A percentile compares a stretch with the other conserved stretches of the same genome.
phyloP scores from a whole-genome alignment of 64 coral and sea anemone species.

The Montipora sp. region DNA sequence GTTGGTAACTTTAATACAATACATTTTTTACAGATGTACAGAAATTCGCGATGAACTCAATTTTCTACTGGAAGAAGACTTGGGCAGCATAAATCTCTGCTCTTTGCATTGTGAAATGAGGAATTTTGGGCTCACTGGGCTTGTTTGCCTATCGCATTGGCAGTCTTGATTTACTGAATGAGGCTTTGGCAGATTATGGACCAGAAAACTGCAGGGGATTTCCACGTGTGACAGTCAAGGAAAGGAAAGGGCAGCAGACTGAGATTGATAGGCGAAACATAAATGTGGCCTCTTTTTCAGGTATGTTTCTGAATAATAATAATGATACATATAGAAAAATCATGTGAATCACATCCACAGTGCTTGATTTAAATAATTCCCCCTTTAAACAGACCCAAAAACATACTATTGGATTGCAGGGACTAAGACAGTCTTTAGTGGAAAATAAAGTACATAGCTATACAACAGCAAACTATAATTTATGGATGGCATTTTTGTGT shows the following conservation, averaged over 20 bases:
- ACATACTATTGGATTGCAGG: no score
- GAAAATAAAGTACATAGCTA: no score
- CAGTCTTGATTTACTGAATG: conserved; percentile 24
- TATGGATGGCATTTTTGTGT: no score
- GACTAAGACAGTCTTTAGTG: no score
- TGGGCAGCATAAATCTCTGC: conserved; percentile 61
- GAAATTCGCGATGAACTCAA: conserved; percentile 38
- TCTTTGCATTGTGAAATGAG: conserved; percentile 58
- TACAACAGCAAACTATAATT: no score
- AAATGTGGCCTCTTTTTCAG: conserved; percentile 62
- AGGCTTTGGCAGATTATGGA: conserved; percentile 48
- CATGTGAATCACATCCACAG: no score
- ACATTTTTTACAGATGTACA: not conserved
- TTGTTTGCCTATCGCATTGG: conserved; percentile 49
- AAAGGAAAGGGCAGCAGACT: conserved; percentile 55
- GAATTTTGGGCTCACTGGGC: conserved; percentile 51
- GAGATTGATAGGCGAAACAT: conserved; percentile 46
- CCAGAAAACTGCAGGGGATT: conserved; percentile 51
- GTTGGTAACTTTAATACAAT: not conserved
- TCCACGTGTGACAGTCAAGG: conserved; percentile 24
- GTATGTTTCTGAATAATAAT: not conserved
- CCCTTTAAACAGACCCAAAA: no score
- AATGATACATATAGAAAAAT: no score
- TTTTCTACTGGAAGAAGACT: conserved; percentile 58
- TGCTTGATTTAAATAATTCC: no score